A percentile compares a stretch with the other conserved stretches of the same genome.
Conservation (phyloP, 2,797 vertebrate species). For the Pogoniulus pusillus region DNA sequence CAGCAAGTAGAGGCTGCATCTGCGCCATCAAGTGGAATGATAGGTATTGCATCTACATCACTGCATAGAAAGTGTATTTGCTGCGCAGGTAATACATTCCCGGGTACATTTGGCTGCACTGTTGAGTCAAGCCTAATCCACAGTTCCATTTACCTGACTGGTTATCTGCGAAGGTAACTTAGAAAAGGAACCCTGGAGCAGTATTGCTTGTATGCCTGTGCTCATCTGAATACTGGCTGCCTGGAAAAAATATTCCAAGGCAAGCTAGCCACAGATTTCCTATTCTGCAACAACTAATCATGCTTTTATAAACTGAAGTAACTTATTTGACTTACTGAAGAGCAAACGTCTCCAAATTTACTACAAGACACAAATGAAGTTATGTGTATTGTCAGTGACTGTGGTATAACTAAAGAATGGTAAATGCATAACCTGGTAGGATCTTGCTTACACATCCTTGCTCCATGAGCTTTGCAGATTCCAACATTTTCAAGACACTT, state of each 20-base stretch:
- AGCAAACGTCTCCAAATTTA: neutral
- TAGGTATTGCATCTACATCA: neutral
- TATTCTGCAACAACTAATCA: neutral
- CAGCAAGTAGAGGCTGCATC: neutral
- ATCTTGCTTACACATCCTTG: neutral
- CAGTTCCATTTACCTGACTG: neutral
- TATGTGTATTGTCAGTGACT: neutral
- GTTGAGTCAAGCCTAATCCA: neutral
- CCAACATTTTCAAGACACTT: neutral
- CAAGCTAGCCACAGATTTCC: neutral
- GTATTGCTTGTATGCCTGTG: neutral
- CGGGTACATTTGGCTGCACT: neutral
- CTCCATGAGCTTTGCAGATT: neutral
- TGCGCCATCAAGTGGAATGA: neutral
- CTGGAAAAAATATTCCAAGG: neutral
- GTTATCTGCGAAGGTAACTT: neutral
- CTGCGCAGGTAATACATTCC: neutral
- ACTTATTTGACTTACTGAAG: neutral
- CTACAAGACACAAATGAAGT: neutral
- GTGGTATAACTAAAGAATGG: neutral
- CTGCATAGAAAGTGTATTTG: neutral
- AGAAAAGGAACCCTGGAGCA: neutral
- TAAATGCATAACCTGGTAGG: neutral
- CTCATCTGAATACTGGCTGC: neutral
- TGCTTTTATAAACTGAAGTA: neutral